Conservation (phyloP, 2,797 vertebrate species). For the Heteromormyrus szaboi region DNA sequence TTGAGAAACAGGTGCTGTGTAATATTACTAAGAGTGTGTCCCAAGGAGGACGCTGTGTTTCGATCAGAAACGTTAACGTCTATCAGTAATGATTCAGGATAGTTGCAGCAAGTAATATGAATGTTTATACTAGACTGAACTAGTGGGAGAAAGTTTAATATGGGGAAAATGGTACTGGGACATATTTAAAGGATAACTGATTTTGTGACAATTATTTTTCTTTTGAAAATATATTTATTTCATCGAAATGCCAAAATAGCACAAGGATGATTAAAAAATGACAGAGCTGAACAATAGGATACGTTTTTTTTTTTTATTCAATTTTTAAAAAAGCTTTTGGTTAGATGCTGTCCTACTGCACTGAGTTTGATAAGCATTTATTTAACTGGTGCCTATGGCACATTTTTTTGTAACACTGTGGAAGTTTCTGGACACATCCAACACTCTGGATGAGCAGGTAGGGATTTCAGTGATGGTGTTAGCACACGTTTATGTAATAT, state of each 20-base stretch:
- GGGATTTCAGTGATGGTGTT: not conserved
- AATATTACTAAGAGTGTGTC: not conserved
- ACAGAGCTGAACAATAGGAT: not conserved
- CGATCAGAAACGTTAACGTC: not conserved
- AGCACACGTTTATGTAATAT: not conserved
- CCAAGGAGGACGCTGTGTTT: not conserved
- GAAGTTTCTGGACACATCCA: not conserved
- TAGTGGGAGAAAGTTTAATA: not conserved
- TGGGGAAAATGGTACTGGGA: not conserved
- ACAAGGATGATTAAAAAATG: not conserved
- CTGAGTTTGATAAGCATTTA: not conserved
- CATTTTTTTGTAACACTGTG: not conserved
- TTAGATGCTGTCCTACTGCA: not conserved
- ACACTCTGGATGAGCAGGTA: not conserved
- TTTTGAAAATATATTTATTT: slow-evolving; percentile 33
- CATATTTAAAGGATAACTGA: slow-evolving; percentile 7
- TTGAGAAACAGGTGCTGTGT: not conserved
- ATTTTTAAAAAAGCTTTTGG: not conserved
- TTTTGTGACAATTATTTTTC: slow-evolving; percentile 16
- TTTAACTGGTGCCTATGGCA: not conserved
- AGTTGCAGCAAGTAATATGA: not conserved
- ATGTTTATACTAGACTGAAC: not conserved
- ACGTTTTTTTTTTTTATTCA: not conserved
- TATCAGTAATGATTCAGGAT: not conserved
- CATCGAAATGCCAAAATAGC: slow-evolving; percentile 38